These are phyloP conservation scores for Tringa solitaria DNA, from an alignment of 2,113 vertebrate genomes.

Conservation along the genomic window DNA sequence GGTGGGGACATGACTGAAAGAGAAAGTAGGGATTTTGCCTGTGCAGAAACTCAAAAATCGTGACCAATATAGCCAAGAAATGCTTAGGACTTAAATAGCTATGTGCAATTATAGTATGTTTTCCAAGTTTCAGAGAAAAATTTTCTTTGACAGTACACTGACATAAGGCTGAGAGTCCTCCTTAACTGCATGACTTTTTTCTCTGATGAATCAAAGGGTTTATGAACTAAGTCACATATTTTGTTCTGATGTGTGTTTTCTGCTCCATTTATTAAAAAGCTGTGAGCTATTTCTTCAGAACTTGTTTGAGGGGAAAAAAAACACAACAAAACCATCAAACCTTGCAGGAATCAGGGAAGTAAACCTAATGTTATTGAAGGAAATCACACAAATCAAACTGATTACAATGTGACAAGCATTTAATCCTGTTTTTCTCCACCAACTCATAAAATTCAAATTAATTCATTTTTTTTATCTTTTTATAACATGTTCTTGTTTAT, in stretches of 20 bases:
- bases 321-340: background rate
- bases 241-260: background rate
- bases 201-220: background rate
- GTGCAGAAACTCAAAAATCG: background rate
- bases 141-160: background rate
- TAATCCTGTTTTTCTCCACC: background rate
- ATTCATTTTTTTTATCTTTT: background rate
- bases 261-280: conserved; percentile 13
- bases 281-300: background rate
- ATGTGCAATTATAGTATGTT: background rate
- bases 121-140: background rate
- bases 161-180: background rate
- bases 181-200: background rate
- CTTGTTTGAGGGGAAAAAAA: background rate
- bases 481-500: background rate
- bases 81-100: background rate
- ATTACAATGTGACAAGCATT: background rate
- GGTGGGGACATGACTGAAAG: background rate
- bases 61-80: background rate
- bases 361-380: background rate
- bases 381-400: background rate
- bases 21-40: background rate
- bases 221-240: background rate
- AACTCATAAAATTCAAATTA: background rate
- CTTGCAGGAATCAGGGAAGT: background rate